A percentile compares a stretch with the other conserved stretches of the same genome.
These are phyloP conservation scores for Cyclophora punctaria DNA, from an alignment of 2,888 invertebrate genomes.

Conservation along the genomic window DNA sequence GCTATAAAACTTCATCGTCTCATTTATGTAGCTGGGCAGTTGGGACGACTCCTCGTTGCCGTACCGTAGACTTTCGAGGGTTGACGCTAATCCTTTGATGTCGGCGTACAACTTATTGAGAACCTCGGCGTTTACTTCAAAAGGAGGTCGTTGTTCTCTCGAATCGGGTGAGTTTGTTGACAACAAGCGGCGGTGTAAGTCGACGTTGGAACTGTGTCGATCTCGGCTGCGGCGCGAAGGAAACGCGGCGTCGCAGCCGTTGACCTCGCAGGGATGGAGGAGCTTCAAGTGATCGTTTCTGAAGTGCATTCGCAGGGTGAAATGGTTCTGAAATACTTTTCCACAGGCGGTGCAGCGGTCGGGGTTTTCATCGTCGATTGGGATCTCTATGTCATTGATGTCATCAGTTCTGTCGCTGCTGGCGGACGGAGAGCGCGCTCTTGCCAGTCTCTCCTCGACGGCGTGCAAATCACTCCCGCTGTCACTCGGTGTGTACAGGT, in stretches of 20 bases:
- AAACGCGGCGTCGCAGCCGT: slow-evolving; percentile 93
- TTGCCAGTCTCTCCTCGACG: slow-evolving; percentile 66
- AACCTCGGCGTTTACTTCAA: slow-evolving; percentile 86
- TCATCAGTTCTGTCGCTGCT: slow-evolving; percentile 64
- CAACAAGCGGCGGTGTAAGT: slow-evolving; percentile 66
- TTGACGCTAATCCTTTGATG: slow-evolving; percentile 76
- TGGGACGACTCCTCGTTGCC: slow-evolving; percentile 59
- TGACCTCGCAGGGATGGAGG: slow-evolving; percentile 92
- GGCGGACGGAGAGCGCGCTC: slow-evolving; percentile 68
- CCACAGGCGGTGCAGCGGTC: slow-evolving; percentile 89
- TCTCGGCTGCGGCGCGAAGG: slow-evolving; percentile 85
- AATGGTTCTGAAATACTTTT: slow-evolving; percentile 92
- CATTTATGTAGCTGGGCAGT: slow-evolving; percentile 62
- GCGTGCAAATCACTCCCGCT: slow-evolving; percentile 70
- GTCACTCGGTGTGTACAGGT: slow-evolving; percentile 69
- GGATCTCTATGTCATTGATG: slow-evolving; percentile 80
- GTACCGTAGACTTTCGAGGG: slow-evolving; percentile 78
- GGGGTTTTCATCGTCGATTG: slow-evolving; percentile 91
- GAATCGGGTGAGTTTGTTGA: slow-evolving; percentile 67
- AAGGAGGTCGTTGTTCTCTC: slow-evolving; percentile 68
- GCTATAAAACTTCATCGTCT: slow-evolving; percentile 71
- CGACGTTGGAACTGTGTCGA: slow-evolving; percentile 76
- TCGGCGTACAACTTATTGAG: slow-evolving; percentile 88
- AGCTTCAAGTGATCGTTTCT: slow-evolving; percentile 93
- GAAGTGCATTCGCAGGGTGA: slow-evolving; percentile 92